phyloP scores from a whole-genome alignment of 2,113 vertebrate species.

The Sciurus niger region DNA sequence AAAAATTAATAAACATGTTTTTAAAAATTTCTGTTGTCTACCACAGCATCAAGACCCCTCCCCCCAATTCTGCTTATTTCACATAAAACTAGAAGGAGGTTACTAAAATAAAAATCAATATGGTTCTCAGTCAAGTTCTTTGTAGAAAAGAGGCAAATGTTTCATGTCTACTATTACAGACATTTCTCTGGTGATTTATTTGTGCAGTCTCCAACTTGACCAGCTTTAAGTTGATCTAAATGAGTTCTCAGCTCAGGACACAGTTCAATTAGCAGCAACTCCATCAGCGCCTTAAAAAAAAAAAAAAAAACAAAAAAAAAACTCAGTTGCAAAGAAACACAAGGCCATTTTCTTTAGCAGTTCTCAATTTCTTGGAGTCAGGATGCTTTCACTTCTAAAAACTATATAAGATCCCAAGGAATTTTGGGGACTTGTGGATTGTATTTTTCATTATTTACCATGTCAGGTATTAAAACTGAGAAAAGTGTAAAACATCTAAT shows the following conservation, averaged over 20 bases:
- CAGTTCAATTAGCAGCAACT: too few relatives aligned
- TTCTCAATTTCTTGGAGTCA: not conserved
- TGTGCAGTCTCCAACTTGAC: conserved; percentile 87
- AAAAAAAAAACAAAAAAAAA: too few relatives aligned
- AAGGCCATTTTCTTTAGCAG: not conserved
- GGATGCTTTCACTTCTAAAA: not conserved
- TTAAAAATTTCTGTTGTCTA: conserved; percentile 79
- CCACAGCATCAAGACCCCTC: conserved; percentile 83
- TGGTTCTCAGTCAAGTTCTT: conserved; percentile 88
- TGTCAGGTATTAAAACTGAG: not conserved
- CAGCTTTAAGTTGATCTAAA: conserved; percentile 42
- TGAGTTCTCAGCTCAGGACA: too few relatives aligned
- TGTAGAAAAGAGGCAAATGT: conserved; percentile 92
- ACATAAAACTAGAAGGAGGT: conserved; percentile 85
- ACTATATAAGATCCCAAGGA: not conserved
- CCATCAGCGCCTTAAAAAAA: too few relatives aligned
- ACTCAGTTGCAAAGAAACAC: not conserved
- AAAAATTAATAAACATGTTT: conserved; percentile 87
- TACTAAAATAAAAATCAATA: conserved; percentile 83
- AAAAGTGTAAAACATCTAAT: not conserved
- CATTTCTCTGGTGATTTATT: conserved; percentile 89
- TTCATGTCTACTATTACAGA: conserved; percentile 90
- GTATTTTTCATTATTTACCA: not conserved
- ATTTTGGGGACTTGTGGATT: not conserved
- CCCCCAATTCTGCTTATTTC: conserved; percentile 85